Evolutionary conservation across 2,888 invertebrate genomes (phyloP), one percentile per base, ranked within the genome.

Genomic region (Rhagophthalmus giganteus): DNA sequence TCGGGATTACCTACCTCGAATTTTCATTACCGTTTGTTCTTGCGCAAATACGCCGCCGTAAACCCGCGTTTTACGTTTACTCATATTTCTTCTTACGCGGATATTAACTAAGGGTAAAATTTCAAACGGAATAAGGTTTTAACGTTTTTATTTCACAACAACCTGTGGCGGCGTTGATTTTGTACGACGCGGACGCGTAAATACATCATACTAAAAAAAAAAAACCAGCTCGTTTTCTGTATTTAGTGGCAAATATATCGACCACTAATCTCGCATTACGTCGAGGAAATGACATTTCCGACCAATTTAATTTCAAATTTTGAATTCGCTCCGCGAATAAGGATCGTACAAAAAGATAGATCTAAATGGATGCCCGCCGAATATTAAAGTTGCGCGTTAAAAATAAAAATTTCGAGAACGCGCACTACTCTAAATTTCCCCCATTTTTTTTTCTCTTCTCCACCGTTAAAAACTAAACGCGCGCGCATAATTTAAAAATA

Each of bases 1-100:
- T 38, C 38, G 14, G n/a, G 38, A 38, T 26, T 38, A 38, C 27
- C 38, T 35, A n/a, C n/a, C n/a, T 15, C n/a, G 27, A 26, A 27
- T 16, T 39, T 39, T 30, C 39, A 20, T 30, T 39, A 20, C 26
- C 13, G 12, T 20, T 3, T 3, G 20, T 20, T 20, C 3, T 5
- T 20, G 20, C 7, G 20, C 20, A 5, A 20, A 24, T n/a, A n/a
- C n/a, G n/a, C 27, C 5, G 4, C 38, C 38, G 15, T 27, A 27
- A 34, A 27, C 15, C 14, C n/a, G 9, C 27, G 9, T 27, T 11
- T 15, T 26, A 27, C 6, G 24, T 15, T n/a, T n/a, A n/a, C n/a
- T n/a, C n/a, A n/a, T n/a, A n/a, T n/a, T n/a, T n/a, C n/a, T n/a
- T n/a, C n/a, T n/a, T n/a, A n/a, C n/a, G n/a, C n/a, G n/a, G n/a